These are phyloP conservation scores for Pangasius djambal DNA, from an alignment of 2,797 vertebrate genomes.

Conservation along the genomic window DNA sequence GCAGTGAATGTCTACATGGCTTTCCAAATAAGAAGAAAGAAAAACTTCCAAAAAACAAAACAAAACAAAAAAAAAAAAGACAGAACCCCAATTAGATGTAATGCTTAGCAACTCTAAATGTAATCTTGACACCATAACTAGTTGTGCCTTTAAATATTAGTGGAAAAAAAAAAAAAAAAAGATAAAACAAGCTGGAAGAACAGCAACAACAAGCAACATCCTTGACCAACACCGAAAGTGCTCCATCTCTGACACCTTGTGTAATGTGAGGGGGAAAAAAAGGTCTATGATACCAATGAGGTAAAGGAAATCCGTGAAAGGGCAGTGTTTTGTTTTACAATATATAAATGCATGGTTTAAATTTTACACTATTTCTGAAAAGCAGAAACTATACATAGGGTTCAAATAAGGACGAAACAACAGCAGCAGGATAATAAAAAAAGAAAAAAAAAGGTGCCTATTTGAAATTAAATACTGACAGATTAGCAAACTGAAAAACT, in stretches of 20 bases:
- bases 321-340: neutral
- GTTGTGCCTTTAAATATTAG: conserved; percentile 19
- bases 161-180: neutral
- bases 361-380: neutral
- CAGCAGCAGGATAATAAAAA: conserved; percentile 28
- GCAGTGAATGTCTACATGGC: conserved; percentile 42
- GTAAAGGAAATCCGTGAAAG: conserved; percentile 32
- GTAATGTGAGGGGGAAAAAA: conserved; percentile 35
- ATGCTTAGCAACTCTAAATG: conserved; percentile 24
- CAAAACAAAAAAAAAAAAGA: conserved; percentile 1
- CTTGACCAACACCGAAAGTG: conserved; percentile 63
- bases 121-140: conserved; percentile 11
- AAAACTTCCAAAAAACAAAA: neutral
- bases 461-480: conserved; percentile 75
- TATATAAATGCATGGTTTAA: neutral
- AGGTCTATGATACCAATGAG: conserved; percentile 47
- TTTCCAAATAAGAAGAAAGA: conserved; percentile 29
- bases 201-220: conserved; percentile 4
- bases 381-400: conserved; percentile 6
- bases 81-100: conserved; percentile 29
- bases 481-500: conserved; percentile 61
- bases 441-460: conserved; percentile 51
- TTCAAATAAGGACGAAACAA: conserved; percentile 17
- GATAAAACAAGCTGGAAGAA: conserved; percentile 17
- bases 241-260: conserved; percentile 55